Evolutionary conservation across 2,888 invertebrate species (phyloP).

Genomic region (Rotaria macrura): DNA sequence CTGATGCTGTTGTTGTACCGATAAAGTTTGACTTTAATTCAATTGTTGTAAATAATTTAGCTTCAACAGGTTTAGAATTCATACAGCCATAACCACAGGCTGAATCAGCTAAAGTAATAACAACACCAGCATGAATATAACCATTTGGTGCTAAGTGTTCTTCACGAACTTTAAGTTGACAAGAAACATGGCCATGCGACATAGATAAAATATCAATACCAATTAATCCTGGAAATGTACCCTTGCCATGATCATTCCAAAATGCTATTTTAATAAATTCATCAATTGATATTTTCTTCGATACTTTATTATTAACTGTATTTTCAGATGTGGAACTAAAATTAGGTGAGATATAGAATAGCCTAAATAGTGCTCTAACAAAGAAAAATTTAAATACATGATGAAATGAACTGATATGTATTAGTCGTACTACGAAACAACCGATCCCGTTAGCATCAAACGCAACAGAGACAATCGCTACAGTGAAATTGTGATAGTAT

Average conservation of each 20-base stretch:
- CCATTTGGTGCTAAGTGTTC: background rate
- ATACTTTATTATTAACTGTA: background rate
- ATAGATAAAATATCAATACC: background rate
- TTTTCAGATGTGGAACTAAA: background rate
- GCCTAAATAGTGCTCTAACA: too few relatives aligned
- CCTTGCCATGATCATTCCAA: background rate
- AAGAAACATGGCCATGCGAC: background rate
- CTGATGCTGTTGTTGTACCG: background rate
- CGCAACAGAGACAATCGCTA: too few relatives aligned
- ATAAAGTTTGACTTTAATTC: conserved; percentile 1
- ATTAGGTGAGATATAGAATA: background rate
- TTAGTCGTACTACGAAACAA: too few relatives aligned
- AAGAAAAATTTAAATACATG: too few relatives aligned
- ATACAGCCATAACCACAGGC: background rate
- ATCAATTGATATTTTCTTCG: background rate
- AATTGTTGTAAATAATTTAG: background rate
- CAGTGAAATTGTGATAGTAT: too few relatives aligned
- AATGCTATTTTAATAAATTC: background rate
- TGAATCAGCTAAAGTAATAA: background rate
- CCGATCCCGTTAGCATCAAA: too few relatives aligned
- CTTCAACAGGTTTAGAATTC: background rate
- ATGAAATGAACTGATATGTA: too few relatives aligned
- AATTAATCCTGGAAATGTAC: background rate
- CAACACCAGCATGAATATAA: background rate
- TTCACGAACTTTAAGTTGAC: background rate